phyloP scores from a whole-genome alignment of 2,113 vertebrate genomes.

The Oxyruncus cristatus region DNA sequence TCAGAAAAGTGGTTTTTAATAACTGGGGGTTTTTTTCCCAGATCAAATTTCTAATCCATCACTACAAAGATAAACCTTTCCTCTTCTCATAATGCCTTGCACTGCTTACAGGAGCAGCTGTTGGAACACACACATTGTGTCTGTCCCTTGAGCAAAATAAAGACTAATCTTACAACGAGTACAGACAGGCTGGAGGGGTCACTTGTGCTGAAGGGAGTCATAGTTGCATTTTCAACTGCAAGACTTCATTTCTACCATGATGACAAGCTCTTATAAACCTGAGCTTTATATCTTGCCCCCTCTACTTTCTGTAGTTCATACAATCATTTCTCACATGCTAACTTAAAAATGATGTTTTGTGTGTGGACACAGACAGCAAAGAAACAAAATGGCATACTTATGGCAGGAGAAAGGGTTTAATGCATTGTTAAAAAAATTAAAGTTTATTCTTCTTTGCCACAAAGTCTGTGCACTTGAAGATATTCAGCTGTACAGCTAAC shows the following conservation, averaged over 20 bases:
- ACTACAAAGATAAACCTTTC: neutral
- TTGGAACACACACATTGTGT: neutral
- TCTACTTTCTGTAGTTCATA: neutral
- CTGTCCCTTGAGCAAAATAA: neutral
- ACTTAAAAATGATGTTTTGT: neutral
- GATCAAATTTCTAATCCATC: neutral
- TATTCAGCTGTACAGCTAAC: neutral
- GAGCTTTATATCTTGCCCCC: constrained; percentile 13
- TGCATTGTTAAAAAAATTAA: neutral
- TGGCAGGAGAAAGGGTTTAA: neutral
- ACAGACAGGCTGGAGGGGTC: neutral
- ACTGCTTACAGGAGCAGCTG: neutral
- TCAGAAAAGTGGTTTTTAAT: neutral
- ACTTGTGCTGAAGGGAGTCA: neutral
- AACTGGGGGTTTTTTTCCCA: neutral
- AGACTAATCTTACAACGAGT: neutral
- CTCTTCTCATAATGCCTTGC: neutral
- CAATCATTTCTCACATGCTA: constrained; percentile 33
- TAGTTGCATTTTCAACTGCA: constrained; percentile 4
- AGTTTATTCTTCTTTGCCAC: neutral
- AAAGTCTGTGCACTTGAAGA: neutral
- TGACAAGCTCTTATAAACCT: constrained; percentile 19
- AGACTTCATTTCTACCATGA: neutral
- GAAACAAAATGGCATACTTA: neutral
- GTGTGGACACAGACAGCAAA: neutral